These are phyloP conservation scores for Leucozona laternaria DNA, from an alignment of 2,888 invertebrate species.

Conservation along the genomic window DNA sequence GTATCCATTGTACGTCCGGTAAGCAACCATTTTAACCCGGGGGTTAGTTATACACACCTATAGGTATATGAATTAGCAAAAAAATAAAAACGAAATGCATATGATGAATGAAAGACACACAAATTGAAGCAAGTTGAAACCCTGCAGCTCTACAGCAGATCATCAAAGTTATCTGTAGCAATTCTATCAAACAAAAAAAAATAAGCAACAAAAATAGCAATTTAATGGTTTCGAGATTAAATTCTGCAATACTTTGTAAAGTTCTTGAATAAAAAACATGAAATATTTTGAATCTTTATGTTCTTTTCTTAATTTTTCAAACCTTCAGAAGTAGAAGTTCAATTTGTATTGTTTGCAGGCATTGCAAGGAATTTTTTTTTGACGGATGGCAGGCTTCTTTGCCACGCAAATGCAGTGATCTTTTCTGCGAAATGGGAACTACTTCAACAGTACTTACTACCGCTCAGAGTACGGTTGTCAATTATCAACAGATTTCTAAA, in stretches of 20 bases:
- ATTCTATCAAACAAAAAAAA: constrained; percentile 7
- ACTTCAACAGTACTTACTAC: no score
- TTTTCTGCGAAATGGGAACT: no score
- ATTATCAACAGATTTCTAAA: no score
- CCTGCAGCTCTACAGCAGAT: constrained; percentile 51
- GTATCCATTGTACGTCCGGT: constrained; percentile 72
- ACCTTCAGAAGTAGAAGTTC: no score
- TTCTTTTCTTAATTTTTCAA: no score
- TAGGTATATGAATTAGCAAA: no score
- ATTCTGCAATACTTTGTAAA: constrained; percentile 17
- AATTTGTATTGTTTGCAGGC: no score
- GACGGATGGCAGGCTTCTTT: no score
- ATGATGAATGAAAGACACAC: constrained; percentile 56
- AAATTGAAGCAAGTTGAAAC: constrained; percentile 46
- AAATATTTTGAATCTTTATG: no score
- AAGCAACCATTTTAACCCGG: constrained; percentile 70
- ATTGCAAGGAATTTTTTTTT: no score
- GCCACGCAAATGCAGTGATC: no score
- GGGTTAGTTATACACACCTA: constrained; percentile 33
- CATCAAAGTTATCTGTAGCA: constrained; percentile 53
- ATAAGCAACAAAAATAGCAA: background rate
- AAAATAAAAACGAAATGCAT: background rate
- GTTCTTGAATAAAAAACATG: background rate
- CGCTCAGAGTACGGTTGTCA: no score
- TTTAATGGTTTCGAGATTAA: background rate